Percentiles rank a stretch among this genome's conserved stretches.
Conservation (phyloP, 2,888 invertebrate genomes). For the Cotesia congregata region DNA sequence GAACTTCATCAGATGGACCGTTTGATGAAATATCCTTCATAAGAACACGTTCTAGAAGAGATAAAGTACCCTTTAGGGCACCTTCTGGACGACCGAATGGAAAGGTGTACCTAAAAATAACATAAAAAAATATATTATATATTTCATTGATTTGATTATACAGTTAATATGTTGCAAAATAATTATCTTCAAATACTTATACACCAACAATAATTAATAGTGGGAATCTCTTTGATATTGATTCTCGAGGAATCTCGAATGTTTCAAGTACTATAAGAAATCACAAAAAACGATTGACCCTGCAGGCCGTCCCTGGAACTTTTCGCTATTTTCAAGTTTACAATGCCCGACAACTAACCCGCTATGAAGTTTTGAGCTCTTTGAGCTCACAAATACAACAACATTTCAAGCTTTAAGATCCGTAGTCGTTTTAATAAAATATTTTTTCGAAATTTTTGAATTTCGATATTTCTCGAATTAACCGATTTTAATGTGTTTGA, state of each 20-base stretch:
- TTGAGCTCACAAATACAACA: too few species aligned
- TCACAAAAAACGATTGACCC: too few species aligned
- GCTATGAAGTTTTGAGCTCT: too few species aligned
- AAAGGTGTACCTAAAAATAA: constrained; percentile 85
- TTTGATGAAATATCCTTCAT: constrained; percentile 99
- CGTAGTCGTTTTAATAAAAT: too few species aligned
- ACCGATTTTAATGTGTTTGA: too few species aligned
- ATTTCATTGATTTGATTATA: neutral
- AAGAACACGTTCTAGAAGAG: constrained; percentile 94
- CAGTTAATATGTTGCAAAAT: neutral
- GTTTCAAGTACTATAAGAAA: neutral
- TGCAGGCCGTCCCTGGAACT: neutral
- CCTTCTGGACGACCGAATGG: constrained; percentile 99
- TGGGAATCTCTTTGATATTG: neutral
- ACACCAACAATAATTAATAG: neutral
- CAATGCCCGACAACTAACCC: neutral
- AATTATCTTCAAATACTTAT: neutral
- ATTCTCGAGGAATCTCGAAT: neutral
- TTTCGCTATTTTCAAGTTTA: neutral
- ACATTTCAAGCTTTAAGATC: too few species aligned
- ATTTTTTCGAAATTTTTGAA: too few species aligned
- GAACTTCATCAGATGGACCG: constrained; percentile 95
- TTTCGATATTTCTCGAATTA: too few species aligned
- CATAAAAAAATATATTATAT: neutral
- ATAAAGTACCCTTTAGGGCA: constrained; percentile 95